Conservation (phyloP, 2,797 vertebrate species). For the Chloroceryle inda region DNA sequence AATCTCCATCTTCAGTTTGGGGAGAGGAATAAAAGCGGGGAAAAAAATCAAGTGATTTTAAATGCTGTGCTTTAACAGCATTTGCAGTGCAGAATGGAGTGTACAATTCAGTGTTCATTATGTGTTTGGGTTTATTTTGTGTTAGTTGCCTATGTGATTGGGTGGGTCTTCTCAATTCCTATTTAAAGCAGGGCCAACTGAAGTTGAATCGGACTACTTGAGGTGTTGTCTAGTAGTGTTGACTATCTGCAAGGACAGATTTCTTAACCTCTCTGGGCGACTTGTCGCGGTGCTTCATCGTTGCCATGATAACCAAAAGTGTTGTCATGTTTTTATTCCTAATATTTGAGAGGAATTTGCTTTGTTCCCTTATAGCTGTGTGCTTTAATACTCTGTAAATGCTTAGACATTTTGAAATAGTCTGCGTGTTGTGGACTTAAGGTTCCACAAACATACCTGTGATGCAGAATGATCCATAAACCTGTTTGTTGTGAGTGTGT, state of each 20-base stretch:
- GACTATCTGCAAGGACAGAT: fast-evolving
- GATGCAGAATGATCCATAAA: neutral
- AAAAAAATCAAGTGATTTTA: neutral
- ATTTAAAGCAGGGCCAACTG: neutral
- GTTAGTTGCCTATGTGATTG: neutral
- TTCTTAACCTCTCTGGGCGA: neutral
- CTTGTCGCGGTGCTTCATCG: neutral
- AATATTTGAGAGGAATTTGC: neutral
- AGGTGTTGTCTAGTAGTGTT: neutral
- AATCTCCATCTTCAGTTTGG: neutral
- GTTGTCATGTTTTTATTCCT: neutral
- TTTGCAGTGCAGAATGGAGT: neutral
- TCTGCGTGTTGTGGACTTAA: neutral
- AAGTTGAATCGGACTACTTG: neutral
- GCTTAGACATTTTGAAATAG: too few species aligned
- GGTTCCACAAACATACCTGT: neutral
- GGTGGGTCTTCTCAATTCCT: neutral
- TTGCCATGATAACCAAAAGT: neutral
- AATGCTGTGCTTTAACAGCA: neutral
- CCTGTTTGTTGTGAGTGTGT: neutral
- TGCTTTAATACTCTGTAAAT: neutral
- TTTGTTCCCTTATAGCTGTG: neutral
- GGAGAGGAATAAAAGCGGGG: neutral
- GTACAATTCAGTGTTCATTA: neutral
- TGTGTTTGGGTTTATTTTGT: neutral